phyloP scores from a whole-genome alignment of 2,888 invertebrate species.

The Xestia sexstrigata region DNA sequence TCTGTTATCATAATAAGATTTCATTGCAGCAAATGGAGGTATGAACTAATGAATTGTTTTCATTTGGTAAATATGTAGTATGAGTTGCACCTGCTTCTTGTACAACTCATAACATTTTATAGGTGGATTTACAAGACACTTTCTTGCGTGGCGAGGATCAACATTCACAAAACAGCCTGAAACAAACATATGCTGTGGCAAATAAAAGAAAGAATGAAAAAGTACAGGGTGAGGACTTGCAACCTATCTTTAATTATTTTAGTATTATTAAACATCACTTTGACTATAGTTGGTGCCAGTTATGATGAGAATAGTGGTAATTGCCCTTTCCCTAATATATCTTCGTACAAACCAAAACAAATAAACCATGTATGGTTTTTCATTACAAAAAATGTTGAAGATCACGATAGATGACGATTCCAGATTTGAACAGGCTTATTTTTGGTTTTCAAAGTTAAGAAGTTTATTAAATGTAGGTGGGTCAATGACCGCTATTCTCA shows the following conservation, averaged over 20 bases:
- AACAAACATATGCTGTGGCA: slow-evolving; percentile 71
- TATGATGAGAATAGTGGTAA: no score
- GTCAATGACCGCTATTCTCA: no score
- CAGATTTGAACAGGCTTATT: no score
- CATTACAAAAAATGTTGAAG: no score
- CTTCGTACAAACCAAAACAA: no score
- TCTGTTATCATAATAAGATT: slow-evolving; percentile 60
- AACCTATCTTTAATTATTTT: neutral
- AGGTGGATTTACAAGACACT: slow-evolving; percentile 80
- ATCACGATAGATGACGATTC: no score
- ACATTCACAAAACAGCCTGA: slow-evolving; percentile 74
- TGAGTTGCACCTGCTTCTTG: slow-evolving; percentile 21
- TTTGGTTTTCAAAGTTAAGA: no score
- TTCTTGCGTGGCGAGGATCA: slow-evolving; percentile 81
- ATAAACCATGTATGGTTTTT: no score
- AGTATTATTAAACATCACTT: neutral
- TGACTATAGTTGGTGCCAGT: no score
- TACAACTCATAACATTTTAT: slow-evolving; percentile 51
- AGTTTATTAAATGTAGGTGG: no score
- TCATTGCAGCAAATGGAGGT: slow-evolving; percentile 82
- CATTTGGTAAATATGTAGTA: slow-evolving; percentile 25
- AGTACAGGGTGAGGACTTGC: slow-evolving; percentile 69
- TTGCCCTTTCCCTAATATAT: no score
- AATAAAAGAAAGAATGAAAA: slow-evolving; percentile 81
- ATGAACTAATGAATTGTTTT: slow-evolving; percentile 60